Evolutionary conservation across 2,113 vertebrate genomes (phyloP), one percentile per base, ranked within the genome.

Genomic region (Menidia beryllina): DNA sequence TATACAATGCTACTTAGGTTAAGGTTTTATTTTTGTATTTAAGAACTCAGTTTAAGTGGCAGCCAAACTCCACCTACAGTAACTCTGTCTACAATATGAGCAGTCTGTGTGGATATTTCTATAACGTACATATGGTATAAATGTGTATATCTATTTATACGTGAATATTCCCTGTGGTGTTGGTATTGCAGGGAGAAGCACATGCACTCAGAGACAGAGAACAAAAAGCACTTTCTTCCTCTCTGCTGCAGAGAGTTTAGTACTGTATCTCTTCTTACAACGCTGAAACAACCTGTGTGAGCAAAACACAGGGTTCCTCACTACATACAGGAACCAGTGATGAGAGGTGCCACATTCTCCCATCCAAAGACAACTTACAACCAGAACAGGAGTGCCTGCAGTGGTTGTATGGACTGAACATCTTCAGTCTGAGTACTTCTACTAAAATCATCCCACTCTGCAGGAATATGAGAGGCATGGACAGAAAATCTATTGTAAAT

Each of bases 11-110:
- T 72, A 38, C 64, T 77, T 83, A 62, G 25, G 23, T 62, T 26
- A n/a, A 45, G 13, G 17, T 53, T 5, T 9, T 91, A 85, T 91
- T 93, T 92, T 92, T 92, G 69, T 91, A 92, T 80, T 73, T 89
- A 69, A 81, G n/a, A 85, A 71, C 77, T 82, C 86, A 85, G 78
- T 86, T 86, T 65, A 81, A 41, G 58, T 53, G 68, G 88, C 91
- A 89, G 92, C 92, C 92, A 93, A 94, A 93, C 75, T 86, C 79
- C 71, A 63, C 82, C 63, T 56, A 72, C 70, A 57, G 19, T 51
- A 50, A 77, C 64, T 57, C 47, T 48, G 56, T 69, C n/a, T 48
- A 77, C 54, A 70, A 54, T 39, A 36, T 73, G 68, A 75, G 66
- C 54, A 70, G 65, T 68, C 62, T 63, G 39, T 41, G 49, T 41